A percentile compares a stretch with the other conserved stretches of the same genome.
phyloP scores from a whole-genome alignment of 2,888 invertebrate species.

The Osmoderma eremita region DNA sequence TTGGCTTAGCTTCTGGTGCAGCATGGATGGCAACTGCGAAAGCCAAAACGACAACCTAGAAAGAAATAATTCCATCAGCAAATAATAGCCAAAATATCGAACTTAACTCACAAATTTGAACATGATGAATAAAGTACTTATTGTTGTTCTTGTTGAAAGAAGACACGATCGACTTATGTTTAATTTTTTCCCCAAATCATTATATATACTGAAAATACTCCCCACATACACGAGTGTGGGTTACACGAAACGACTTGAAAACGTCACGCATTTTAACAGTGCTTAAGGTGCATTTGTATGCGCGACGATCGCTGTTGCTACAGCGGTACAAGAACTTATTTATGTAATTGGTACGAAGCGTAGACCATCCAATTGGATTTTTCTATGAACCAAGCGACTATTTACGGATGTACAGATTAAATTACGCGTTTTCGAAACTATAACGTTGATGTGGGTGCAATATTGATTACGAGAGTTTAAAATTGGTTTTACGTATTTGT shows the following conservation, averaged over 20 bases:
- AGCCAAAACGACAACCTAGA: conserved; percentile 42
- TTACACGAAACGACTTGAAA: conserved; percentile 25
- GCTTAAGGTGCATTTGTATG: conserved; percentile 20
- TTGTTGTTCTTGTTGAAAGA: conserved; percentile 16
- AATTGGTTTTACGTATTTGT: too few species aligned
- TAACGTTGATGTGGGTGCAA: too few species aligned
- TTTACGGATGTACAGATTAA: not conserved
- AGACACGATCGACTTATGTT: conserved; percentile 31
- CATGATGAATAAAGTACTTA: conserved; percentile 29
- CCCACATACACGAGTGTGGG: conserved; percentile 18
- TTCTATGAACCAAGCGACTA: conserved; percentile 8
- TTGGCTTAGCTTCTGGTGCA: conserved; percentile 56
- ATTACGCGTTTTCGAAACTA: too few species aligned
- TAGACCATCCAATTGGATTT: not conserved
- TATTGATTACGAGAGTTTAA: too few species aligned
- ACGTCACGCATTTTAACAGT: conserved; percentile 14
- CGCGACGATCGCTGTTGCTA: not conserved
- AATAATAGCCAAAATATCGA: too few species aligned
- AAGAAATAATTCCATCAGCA: too few species aligned
- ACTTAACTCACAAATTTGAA: conserved; percentile 40
- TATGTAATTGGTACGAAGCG: conserved; percentile 25
- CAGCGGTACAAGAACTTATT: conserved; percentile 21
- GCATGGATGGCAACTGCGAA: conserved; percentile 49
- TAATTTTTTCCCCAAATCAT: conserved; percentile 10
- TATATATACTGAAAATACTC: conserved; percentile 29